Conservation (phyloP, 2,113 vertebrate species). For the Gymnarchus niloticus region DNA sequence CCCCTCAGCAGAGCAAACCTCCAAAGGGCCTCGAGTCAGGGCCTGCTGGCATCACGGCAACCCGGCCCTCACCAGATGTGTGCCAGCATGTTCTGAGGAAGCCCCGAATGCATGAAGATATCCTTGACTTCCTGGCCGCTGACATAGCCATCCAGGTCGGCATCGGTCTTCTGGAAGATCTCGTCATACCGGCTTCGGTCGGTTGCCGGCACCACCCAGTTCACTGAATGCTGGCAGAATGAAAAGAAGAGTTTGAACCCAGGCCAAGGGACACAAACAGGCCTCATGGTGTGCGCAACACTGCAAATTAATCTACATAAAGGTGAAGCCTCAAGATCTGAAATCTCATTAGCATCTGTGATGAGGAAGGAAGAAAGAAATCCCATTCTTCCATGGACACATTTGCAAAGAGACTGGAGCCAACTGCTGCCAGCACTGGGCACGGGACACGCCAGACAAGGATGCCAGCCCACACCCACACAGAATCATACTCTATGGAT, state of each 20-base stretch:
- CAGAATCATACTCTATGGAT: no score
- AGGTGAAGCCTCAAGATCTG: no score
- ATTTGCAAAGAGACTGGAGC: no score
- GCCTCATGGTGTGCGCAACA: no score
- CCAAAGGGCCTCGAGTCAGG: neutral
- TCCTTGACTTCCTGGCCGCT: slow-evolving; percentile 94
- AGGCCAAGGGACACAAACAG: neutral
- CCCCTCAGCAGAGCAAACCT: no score
- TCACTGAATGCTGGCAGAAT: slow-evolving; percentile 64
- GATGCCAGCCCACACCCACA: no score
- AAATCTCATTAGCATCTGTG: no score
- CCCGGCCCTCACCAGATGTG: slow-evolving; percentile 82
- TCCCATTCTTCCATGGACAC: no score
- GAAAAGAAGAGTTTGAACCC: neutral
- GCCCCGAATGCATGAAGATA: slow-evolving; percentile 95
- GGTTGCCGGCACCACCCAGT: slow-evolving; percentile 82
- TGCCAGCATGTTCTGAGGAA: slow-evolving; percentile 83
- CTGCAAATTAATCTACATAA: no score
- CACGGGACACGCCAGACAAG: no score
- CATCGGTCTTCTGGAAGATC: slow-evolving; percentile 90
- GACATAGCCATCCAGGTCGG: slow-evolving; percentile 89
- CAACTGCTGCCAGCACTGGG: no score
- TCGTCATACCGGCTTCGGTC: slow-evolving; percentile 88
- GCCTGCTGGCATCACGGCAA: neutral
- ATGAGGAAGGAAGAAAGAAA: no score